A percentile compares a stretch with the other conserved stretches of the same genome.
phyloP scores from a whole-genome alignment of 2,888 invertebrate species.

The Dicyrtoma fusca region DNA sequence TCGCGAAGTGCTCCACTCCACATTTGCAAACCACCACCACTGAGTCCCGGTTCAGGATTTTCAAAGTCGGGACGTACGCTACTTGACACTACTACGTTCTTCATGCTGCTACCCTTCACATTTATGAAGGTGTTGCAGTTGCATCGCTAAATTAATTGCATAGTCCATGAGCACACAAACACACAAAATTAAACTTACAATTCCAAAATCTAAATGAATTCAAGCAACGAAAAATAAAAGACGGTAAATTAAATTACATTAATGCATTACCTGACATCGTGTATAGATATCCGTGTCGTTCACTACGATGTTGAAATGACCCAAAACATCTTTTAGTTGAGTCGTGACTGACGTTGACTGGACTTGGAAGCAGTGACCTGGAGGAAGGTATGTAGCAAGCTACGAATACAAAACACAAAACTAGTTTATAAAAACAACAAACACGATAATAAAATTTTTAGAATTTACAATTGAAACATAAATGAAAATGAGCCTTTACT shows the following conservation, averaged over 20 bases:
- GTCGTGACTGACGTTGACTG: slow-evolving; percentile 64
- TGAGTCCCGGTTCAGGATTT: not conserved
- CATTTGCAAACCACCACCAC: not conserved
- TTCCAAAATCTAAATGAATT: not conserved
- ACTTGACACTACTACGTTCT: slow-evolving; percentile 12
- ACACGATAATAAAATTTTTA: too few relatives aligned
- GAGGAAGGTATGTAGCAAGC: slow-evolving; percentile 62
- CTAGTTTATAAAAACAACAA: too few relatives aligned
- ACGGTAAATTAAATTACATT: too few relatives aligned
- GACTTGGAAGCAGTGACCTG: slow-evolving; percentile 66
- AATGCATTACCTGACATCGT: slow-evolving; percentile 69
- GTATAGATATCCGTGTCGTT: slow-evolving; percentile 70
- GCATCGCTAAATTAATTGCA: slow-evolving; percentile 14
- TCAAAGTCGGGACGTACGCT: not conserved
- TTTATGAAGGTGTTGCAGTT: slow-evolving; percentile 29
- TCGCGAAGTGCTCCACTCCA: not conserved
- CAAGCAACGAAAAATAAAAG: too few relatives aligned
- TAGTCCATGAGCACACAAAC: too few relatives aligned
- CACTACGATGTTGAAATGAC: slow-evolving; percentile 69
- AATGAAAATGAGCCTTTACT: too few relatives aligned
- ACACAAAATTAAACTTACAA: not conserved
- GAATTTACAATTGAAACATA: too few relatives aligned
- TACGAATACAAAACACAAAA: not conserved
- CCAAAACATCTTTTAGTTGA: slow-evolving; percentile 70
- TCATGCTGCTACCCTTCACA: slow-evolving; percentile 18